phyloP scores from a whole-genome alignment of 2,888 invertebrate genomes.

The Platynereis dumerilii region DNA sequence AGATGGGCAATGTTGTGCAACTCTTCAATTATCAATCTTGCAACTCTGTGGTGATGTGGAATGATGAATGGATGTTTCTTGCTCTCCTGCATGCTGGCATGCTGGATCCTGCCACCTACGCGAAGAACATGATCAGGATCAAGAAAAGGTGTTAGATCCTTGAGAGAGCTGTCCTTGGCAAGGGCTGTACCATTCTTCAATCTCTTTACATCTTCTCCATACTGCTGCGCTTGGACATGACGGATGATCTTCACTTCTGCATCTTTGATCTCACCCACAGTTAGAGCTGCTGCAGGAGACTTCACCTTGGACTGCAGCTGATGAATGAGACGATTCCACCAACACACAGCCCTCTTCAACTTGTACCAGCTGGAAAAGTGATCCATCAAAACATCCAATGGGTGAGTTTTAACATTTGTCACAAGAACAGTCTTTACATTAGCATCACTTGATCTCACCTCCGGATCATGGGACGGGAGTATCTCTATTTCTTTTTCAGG shows the following conservation, averaged over 20 bases:
- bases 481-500: too few relatives aligned
- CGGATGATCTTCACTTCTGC: constrained; percentile 16
- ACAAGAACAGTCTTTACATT: too few relatives aligned
- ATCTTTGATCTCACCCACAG: constrained; percentile 9
- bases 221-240: constrained; percentile 12
- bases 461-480: too few relatives aligned
- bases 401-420: too few relatives aligned
- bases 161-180: too few relatives aligned
- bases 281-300: too few relatives aligned
- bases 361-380: constrained; percentile 21
- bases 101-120: constrained; percentile 27
- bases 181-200: too few relatives aligned
- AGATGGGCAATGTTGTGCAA: too few relatives aligned
- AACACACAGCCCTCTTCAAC: neutral
- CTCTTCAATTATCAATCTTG: too few relatives aligned
- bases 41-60: too few relatives aligned
- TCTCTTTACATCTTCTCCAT: constrained; percentile 3
- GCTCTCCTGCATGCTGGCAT: constrained; percentile 3
- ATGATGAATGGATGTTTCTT: constrained; percentile 28
- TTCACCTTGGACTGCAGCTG: neutral
- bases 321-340: neutral
- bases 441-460: neutral
- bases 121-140: constrained; percentile 31
- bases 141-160: constrained; percentile 26
- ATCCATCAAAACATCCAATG: constrained; percentile 6